Evolutionary conservation across 64 coral and sea anemone genomes (phyloP).

Genomic region (Catalaphyllia jardinei): DNA sequence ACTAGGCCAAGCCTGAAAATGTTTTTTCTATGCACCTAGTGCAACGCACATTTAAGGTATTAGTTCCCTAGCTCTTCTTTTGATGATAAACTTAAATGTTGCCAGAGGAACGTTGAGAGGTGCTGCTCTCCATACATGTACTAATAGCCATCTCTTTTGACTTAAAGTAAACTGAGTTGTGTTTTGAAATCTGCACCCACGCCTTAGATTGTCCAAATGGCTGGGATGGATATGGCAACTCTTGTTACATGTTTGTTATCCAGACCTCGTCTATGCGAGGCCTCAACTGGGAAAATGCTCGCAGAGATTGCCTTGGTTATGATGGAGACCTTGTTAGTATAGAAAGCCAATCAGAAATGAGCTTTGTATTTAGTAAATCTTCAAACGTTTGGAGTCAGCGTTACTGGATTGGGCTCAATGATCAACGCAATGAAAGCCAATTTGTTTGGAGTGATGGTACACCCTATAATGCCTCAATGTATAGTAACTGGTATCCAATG

Average conservation of each 20-base stretch:
- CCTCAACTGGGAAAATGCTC: constrained; percentile 65
- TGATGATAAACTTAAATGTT: no score
- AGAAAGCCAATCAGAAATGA: constrained; percentile 60
- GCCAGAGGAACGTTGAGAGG: no score
- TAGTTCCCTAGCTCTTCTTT: no score
- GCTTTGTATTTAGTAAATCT: constrained; percentile 50
- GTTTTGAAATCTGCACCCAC: background rate
- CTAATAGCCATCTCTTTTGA: no score
- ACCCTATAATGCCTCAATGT: constrained; percentile 26
- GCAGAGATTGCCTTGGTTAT: constrained; percentile 38
- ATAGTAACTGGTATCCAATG: constrained; percentile 51
- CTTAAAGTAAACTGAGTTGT: no score
- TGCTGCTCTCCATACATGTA: no score
- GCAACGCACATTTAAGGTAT: no score
- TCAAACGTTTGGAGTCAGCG: background rate
- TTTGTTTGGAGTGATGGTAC: constrained; percentile 89
- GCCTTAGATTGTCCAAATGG: constrained; percentile 40
- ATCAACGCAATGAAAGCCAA: constrained; percentile 73
- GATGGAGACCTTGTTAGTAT: constrained; percentile 76
- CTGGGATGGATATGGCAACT: constrained; percentile 59
- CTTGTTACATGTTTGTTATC: constrained; percentile 71
- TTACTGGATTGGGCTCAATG: constrained; percentile 90
- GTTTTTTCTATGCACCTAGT: no score
- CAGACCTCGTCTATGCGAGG: constrained; percentile 54
- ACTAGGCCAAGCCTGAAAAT: no score